Evolutionary conservation across 2,888 invertebrate species (phyloP), one percentile per base, ranked within the genome.

Genomic region (Clivina fossor): DNA sequence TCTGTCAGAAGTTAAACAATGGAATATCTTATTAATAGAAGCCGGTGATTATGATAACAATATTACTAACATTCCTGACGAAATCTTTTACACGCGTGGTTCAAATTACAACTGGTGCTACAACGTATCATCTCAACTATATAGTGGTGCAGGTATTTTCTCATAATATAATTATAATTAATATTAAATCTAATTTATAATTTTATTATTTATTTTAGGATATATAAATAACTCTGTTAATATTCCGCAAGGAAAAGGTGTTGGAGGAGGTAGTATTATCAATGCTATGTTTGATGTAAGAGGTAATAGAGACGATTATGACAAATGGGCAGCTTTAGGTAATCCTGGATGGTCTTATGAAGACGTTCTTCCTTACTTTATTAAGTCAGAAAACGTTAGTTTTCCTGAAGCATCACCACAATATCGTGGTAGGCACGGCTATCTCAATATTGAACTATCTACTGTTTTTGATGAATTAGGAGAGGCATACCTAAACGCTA

Each of bases 271-370:
- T 4, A 60, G 61, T 13, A 56, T 58, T 8, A 60, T 63, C 38
- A 62, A 63, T 37, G 60, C 57, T 2, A 32, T 62, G 47, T 54
- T 61, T 28, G 60, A 62, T 16, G 37, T 53, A 4, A 28, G 62
- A 54, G 60, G 61, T 3, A 58, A 58, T 22, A 32, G 33, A 38
- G 41, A 40, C 8, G 64, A 64, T 37, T 64, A 53, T 20, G 59
- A 64, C 43, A 9, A 19, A 7, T 64, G 63, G 63, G 57, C 40
- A 2, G 11, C 40, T 18, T n/a, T n/a, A n/a, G 63, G 60, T 11
- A 61, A 61, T 22, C 59, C 62, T 30, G 63, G 63, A 26, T 58
- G 62, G 63, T 58, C 59, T 2, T 63, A 58, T 30, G 24, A 60
- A 19, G 60, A 62, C 9, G 61, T 62, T 3, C 53, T 62, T 5